phyloP scores from a whole-genome alignment of 2,888 invertebrate species.

The Buathra laborator region DNA sequence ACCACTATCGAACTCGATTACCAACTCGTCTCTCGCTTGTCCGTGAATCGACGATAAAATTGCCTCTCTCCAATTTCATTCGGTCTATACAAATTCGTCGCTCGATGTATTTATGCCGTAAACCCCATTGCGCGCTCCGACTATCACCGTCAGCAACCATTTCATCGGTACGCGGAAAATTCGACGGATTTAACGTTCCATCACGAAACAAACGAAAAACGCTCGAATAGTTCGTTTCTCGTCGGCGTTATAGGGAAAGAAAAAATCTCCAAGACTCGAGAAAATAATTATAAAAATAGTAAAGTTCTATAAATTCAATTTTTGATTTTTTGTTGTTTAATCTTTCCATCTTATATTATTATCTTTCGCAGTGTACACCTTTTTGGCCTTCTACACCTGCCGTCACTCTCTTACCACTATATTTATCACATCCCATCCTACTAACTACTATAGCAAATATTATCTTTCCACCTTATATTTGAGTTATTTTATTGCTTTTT shows the following conservation, averaged over 20 bases:
- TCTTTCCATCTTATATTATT: no score
- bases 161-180: constrained; percentile 19
- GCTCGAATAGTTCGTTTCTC: background rate
- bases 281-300: background rate
- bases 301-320: background rate
- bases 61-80: constrained; percentile 44
- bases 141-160: background rate
- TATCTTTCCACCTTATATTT: no score
- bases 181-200: constrained; percentile 5
- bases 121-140: background rate
- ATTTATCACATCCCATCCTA: no score
- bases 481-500: no score
- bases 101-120: constrained; percentile 32
- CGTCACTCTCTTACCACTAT: no score
- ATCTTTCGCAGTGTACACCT: no score
- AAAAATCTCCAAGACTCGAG: background rate
- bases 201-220: constrained; percentile 36
- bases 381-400: no score
- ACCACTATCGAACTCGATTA: constrained; percentile 39
- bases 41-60: constrained; percentile 41
- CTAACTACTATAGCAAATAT: no score
- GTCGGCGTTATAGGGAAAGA: background rate
- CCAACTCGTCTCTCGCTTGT: constrained; percentile 12
- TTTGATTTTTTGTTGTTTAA: background rate
- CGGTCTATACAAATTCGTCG: constrained; percentile 29